A percentile compares a stretch with the other conserved stretches of the same genome.
These are phyloP conservation scores for Ramazzottius varieornatus DNA, from an alignment of 2,888 invertebrate genomes.

Conservation along the genomic window DNA sequence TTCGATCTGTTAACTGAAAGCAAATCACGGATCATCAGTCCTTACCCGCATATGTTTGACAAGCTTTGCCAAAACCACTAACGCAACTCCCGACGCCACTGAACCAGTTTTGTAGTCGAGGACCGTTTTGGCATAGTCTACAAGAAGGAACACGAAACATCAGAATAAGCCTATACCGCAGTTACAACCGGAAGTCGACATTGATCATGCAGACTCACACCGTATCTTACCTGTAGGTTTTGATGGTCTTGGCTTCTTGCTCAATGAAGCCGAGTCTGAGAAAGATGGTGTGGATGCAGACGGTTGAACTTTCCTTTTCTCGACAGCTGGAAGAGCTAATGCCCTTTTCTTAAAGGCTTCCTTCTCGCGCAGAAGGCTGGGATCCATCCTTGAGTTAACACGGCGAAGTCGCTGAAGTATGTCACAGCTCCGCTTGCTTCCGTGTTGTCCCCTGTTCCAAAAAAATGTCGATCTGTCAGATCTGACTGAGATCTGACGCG, in stretches of 20 bases:
- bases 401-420: no score
- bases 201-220: background rate
- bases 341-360: background rate
- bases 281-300: no score
- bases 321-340: background rate
- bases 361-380: background rate
- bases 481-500: no score
- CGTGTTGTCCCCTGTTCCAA: no score
- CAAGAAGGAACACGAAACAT: background rate
- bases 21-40: no score
- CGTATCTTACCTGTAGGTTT: no score
- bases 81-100: background rate
- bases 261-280: background rate
- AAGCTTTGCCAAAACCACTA: background rate
- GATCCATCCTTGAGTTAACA: constrained; percentile 1
- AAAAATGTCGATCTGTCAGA: no score
- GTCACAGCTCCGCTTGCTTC: no score
- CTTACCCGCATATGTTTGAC: background rate
- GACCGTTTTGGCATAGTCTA: background rate
- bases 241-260: background rate
- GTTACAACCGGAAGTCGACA: no score
- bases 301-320: background rate
- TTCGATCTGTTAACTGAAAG: background rate
- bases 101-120: background rate
- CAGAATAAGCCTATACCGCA: background rate